Conservation (phyloP, 2,113 vertebrate genomes). For the Crotalus tigris region DNA sequence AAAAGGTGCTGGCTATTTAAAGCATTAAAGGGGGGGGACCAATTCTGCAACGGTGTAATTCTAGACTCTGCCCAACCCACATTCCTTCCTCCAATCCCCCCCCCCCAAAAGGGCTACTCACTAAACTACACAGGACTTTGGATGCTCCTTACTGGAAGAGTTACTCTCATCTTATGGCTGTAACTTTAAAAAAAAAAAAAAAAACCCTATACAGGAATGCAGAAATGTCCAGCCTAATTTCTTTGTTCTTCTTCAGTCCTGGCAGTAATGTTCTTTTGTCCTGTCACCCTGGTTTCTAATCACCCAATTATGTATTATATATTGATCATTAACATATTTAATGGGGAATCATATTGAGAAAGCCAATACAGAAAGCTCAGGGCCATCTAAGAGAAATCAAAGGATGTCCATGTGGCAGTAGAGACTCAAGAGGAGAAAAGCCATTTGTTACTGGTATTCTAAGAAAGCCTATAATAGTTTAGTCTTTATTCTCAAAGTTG, state of each 20-base stretch:
- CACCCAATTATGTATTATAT: neutral
- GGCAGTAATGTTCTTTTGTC: neutral
- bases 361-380: neutral
- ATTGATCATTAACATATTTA: neutral
- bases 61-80: constrained; percentile 83
- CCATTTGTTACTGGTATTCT: neutral
- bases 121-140: constrained; percentile 59
- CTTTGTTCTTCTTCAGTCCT: neutral
- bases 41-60: constrained; percentile 72
- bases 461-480: neutral
- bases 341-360: neutral
- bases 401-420: neutral
- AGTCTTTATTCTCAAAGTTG: neutral
- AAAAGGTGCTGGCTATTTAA: constrained; percentile 68
- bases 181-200: too few relatives aligned
- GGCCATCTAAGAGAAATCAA: neutral
- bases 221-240: neutral
- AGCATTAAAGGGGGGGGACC: constrained; percentile 14
- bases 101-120: constrained; percentile 54
- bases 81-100: constrained; percentile 58
- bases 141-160: constrained; percentile 46
- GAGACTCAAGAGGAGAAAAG: neutral
- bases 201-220: neutral
- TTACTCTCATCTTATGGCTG: constrained; percentile 14
- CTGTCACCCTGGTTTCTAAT: neutral